Percentiles rank a stretch among this genome's conserved stretches.
phyloP scores from a whole-genome alignment of 2,888 invertebrate species.

The Nemotelus nigrinus region DNA sequence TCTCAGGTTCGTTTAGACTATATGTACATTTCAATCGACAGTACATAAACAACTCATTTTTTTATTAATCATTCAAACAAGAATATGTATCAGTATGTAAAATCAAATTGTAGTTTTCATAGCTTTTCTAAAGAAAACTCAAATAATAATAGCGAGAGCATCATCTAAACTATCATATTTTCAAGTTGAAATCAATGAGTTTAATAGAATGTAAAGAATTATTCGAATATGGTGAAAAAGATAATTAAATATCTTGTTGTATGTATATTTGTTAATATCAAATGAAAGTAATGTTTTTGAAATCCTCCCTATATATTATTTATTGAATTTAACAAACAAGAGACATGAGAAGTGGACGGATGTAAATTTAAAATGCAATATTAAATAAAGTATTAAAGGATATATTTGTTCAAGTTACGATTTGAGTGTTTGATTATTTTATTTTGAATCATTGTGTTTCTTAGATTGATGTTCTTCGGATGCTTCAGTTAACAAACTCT shows the following conservation, averaged over 20 bases:
- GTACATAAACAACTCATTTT: not conserved
- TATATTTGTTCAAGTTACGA: slow-evolving; percentile 25
- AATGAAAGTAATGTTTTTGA: not conserved
- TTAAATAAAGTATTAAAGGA: not conserved
- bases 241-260: no score
- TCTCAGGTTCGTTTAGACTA: no score
- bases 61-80: no score
- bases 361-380: slow-evolving; percentile 9
- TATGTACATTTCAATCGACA: not conserved
- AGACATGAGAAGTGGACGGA: not conserved
- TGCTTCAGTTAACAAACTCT: no score
- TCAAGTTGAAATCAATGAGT: not conserved
- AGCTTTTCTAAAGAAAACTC: not conserved
- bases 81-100: not conserved
- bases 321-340: not conserved
- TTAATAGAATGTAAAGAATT: not conserved
- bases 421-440: not conserved
- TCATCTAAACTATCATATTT: not conserved
- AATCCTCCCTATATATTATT: not conserved
- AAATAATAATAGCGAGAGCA: not conserved
- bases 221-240: not conserved
- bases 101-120: slow-evolving; percentile 2
- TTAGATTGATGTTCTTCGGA: no score
- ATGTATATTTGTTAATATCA: no score
- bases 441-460: no score